A percentile compares a stretch with the other conserved stretches of the same genome.
phyloP scores from a whole-genome alignment of 1,140 invertebrate species.

The Octopus sinensis region DNA sequence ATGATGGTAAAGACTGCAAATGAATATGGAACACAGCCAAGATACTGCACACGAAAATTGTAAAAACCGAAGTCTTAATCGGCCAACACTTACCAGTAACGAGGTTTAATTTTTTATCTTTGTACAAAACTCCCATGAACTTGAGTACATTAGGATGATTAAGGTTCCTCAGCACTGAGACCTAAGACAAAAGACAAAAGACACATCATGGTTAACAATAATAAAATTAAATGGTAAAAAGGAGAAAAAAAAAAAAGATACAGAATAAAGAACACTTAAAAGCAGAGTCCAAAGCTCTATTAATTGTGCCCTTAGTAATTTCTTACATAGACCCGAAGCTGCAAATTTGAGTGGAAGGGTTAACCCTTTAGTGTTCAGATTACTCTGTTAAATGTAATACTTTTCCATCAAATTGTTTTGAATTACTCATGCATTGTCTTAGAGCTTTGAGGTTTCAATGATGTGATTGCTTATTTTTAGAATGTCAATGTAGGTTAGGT shows the following conservation, averaged over 20 bases:
- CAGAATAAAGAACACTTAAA: background rate
- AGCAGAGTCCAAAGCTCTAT: too few relatives aligned
- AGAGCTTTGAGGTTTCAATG: too few relatives aligned
- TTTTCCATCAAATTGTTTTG: too few relatives aligned
- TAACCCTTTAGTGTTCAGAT: too few relatives aligned
- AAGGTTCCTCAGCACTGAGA: slow-evolving; percentile 81
- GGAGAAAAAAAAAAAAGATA: background rate
- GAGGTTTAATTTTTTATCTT: slow-evolving; percentile 84
- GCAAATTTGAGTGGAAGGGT: too few relatives aligned
- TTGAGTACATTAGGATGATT: slow-evolving; percentile 85
- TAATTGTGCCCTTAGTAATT: too few relatives aligned
- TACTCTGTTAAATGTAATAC: too few relatives aligned
- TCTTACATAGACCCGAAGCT: too few relatives aligned
- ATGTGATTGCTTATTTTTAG: too few relatives aligned
- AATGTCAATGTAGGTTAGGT: too few relatives aligned
- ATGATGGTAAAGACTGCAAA: background rate
- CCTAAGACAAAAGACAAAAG: background rate
- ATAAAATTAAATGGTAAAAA: background rate
- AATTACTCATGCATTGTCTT: too few relatives aligned
- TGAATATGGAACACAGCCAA: background rate
- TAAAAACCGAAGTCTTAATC: too few relatives aligned
- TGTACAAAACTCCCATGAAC: slow-evolving; percentile 90
- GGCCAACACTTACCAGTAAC: slow-evolving; percentile 62
- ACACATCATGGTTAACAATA: background rate
- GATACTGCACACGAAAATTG: background rate